Evolutionary conservation across 2,113 vertebrate genomes (phyloP).

Genomic region (Chlamydotis undulata): DNA sequence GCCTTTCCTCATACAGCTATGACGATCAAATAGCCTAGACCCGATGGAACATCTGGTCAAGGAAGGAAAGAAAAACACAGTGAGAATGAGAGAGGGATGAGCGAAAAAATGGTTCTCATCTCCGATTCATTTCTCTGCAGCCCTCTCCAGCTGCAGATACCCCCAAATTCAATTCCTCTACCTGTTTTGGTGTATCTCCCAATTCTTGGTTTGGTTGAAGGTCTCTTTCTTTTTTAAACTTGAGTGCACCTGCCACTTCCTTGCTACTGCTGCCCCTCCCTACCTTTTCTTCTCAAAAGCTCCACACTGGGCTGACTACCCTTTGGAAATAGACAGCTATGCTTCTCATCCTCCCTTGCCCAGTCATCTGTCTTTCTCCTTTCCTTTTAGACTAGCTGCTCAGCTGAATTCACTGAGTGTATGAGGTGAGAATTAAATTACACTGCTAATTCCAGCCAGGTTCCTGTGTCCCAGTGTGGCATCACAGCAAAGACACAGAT

Average conservation of each 20-base stretch:
- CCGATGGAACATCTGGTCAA: not conserved
- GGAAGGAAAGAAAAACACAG: not conserved
- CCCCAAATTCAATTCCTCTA: not conserved
- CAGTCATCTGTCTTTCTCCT: not conserved
- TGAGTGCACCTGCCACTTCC: not conserved
- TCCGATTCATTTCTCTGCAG: not conserved
- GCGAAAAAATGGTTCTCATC: not conserved
- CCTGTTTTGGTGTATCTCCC: not conserved
- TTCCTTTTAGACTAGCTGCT: not conserved
- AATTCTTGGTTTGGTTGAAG: not conserved
- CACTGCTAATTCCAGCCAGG: not conserved
- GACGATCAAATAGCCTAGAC: not conserved
- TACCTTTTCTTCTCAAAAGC: not conserved
- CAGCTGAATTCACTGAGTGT: accelerated
- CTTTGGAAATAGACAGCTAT: not conserved
- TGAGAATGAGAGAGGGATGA: not conserved
- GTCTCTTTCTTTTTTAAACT: not conserved
- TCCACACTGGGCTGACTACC: not conserved
- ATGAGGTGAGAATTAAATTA: not conserved
- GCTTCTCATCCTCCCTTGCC: not conserved
- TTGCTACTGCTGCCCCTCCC: not conserved
- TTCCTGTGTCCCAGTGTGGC: not conserved
- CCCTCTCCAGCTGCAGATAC: not conserved
- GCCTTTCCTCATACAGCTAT: not conserved
- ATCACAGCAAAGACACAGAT: not conserved